Evolutionary conservation across 2,888 invertebrate species (phyloP).

Genomic region (Drosophila stalkeri): DNA sequence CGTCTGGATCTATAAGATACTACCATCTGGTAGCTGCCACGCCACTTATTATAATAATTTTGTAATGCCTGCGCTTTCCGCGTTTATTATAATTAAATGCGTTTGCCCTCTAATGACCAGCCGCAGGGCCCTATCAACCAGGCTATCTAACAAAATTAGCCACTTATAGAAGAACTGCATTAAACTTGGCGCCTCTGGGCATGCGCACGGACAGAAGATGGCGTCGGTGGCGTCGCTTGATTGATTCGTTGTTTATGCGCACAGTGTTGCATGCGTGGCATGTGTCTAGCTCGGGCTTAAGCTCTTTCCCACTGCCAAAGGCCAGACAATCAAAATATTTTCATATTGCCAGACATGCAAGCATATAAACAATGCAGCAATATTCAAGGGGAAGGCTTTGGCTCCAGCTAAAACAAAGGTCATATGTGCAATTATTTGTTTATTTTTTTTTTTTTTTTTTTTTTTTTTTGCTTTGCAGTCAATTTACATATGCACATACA

Average conservation of each 20-base stretch:
- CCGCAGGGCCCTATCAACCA: constrained; percentile 31
- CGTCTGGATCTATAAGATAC: constrained; percentile 53
- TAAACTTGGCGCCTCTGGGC: constrained; percentile 26
- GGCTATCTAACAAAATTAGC: constrained; percentile 66
- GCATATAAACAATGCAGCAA: constrained; percentile 62
- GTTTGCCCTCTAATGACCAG: constrained; percentile 60
- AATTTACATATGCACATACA: constrained; percentile 2
- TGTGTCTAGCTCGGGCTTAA: constrained; percentile 20
- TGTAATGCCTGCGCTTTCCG: constrained; percentile 48
- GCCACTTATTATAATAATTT: constrained; percentile 48
- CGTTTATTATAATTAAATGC: constrained; percentile 66
- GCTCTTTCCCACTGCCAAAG: constrained; percentile 53
- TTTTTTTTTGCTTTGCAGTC: constrained; percentile 25
- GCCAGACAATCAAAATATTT: constrained; percentile 71
- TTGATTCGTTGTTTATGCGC: constrained; percentile 58
- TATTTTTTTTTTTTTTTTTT: too few relatives aligned
- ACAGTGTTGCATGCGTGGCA: constrained; percentile 55
- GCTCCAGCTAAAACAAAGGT: constrained; percentile 47
- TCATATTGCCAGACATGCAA: constrained; percentile 59
- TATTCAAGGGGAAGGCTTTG: constrained; percentile 70
- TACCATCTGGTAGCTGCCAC: constrained; percentile 10
- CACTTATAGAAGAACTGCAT: constrained; percentile 40
- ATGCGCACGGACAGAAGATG: constrained; percentile 24
- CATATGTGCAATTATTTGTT: constrained; percentile 52
- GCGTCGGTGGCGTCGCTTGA: constrained; percentile 44